A percentile compares a stretch with the other conserved stretches of the same genome.
Conservation (phyloP, 1,140 invertebrate species). For the Octopus sinensis region DNA sequence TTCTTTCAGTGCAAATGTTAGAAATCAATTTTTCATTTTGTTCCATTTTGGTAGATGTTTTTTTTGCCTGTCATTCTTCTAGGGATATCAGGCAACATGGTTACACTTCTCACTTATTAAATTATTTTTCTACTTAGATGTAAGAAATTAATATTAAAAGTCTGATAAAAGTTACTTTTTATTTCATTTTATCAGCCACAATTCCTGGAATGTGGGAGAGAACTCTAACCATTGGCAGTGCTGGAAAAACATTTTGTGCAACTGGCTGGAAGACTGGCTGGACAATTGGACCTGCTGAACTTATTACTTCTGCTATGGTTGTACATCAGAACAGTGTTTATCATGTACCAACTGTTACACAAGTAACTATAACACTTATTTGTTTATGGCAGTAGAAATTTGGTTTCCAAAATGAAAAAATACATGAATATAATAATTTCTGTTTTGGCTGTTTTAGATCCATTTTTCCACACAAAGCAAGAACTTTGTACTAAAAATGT, state of each 20-base stretch:
- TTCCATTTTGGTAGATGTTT: too few species aligned
- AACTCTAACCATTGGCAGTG: constrained; percentile 94
- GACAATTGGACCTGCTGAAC: constrained; percentile 68
- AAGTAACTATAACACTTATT: constrained; percentile 47
- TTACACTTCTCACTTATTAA: background rate
- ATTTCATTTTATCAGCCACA: constrained; percentile 63
- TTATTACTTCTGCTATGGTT: constrained; percentile 67
- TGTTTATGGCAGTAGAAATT: too few species aligned
- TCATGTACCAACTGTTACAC: constrained; percentile 78
- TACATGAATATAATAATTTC: too few species aligned
- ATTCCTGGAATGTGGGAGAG: constrained; percentile 96
- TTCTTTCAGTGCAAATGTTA: too few species aligned
- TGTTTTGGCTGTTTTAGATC: too few species aligned
- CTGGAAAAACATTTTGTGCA: constrained; percentile 95
- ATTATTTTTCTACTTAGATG: background rate
- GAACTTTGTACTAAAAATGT: too few species aligned
- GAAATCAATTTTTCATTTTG: too few species aligned
- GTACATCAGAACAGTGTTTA: constrained; percentile 95
- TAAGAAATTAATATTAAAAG: background rate
- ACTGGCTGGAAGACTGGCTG: constrained; percentile 88
- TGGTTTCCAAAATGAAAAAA: too few species aligned
- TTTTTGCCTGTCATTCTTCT: too few species aligned
- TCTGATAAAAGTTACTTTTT: background rate
- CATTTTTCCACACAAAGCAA: too few species aligned
- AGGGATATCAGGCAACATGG: too few species aligned